These are phyloP conservation scores for Lipophrys pholis DNA, from an alignment of 2,113 vertebrate genomes.

Conservation along the genomic window DNA sequence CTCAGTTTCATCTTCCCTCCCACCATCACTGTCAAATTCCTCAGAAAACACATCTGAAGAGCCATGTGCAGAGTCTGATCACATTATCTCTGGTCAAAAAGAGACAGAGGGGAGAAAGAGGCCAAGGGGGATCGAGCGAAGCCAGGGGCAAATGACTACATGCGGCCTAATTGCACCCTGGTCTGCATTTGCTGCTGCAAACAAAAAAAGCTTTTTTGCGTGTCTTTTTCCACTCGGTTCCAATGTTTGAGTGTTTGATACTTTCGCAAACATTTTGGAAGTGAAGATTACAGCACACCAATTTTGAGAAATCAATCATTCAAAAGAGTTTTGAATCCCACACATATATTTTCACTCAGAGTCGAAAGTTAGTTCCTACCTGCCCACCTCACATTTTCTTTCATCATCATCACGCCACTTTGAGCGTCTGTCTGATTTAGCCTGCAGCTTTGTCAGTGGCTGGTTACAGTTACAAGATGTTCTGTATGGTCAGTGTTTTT, in stretches of 20 bases:
- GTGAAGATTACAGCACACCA: no score
- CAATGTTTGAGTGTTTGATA: no score
- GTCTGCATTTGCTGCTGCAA: conserved; percentile 67
- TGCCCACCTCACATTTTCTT: conserved; percentile 60
- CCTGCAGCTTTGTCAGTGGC: conserved; percentile 70
- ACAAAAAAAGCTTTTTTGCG: conserved; percentile 46
- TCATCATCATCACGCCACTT: conserved; percentile 71
- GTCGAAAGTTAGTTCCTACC: conserved; percentile 53
- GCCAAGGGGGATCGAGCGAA: conserved; percentile 67
- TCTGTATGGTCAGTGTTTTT: conserved; percentile 78
- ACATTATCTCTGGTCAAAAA: conserved; percentile 80
- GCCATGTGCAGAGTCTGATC: conserved; percentile 78
- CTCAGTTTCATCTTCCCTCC: conserved; percentile 55
- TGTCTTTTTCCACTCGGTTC: conserved; percentile 23
- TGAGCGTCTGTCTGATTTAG: conserved; percentile 67
- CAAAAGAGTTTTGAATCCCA: neutral
- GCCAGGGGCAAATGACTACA: conserved; percentile 76
- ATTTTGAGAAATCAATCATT: no score
- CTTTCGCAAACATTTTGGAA: no score
- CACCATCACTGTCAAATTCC: conserved; percentile 79
- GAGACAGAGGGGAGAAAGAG: conserved; percentile 51
- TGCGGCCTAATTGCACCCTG: conserved; percentile 74
- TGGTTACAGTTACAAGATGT: conserved; percentile 79
- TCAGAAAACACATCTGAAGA: conserved; percentile 81
- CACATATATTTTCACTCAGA: conserved; percentile 3